Evolutionary conservation across 2,888 invertebrate species (phyloP), one percentile per base, ranked within the genome.

Genomic region (Morpho deidamia): DNA sequence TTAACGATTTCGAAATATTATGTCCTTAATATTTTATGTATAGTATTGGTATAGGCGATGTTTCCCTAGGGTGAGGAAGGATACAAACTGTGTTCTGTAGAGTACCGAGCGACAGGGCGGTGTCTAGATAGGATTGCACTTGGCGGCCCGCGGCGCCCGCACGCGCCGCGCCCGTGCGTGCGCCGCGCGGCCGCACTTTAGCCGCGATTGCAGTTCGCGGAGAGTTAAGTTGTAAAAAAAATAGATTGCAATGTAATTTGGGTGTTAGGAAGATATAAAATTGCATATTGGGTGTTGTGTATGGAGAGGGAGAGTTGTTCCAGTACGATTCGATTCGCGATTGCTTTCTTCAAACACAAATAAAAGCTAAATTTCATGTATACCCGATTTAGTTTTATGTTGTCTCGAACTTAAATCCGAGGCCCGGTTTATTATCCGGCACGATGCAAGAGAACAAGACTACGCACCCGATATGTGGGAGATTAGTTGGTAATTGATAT

Each of bases 41-140:
- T 85, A 85, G 82, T 83, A 81, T 82, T 68, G 74, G 74, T 72
- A 72, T 68, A 64, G n/a, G n/a, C n/a, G 67, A 78, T 77, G 82
- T 82, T 85, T 80, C 71, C 72, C 78, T 82, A 77, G 75, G 73
- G 68, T 66, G 79, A 78, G 80, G 76, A 71, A 76, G 85, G 87
- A 86, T 88, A 86, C 85, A 81, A 81, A 82, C 78, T 86, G 88
- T 86, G 86, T 86, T 87, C 86, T 80, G 84, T 87, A 87, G 86
- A 69, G 84, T 86, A 84, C 79, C 78, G 83, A 80, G 77, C 70
- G 82, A 83, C 79, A 81, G 83, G 83, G 81, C 78, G 81, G 73
- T 78, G 78, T 76, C 69, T 85, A 84, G 83, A 81, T 84, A 86
- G 82, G 81, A 75, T 74, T 76, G 82, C 78, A 75, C 69, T 67